Evolutionary conservation across 2,888 invertebrate genomes (phyloP).

Genomic region (Lasioglossum marginatum): DNA sequence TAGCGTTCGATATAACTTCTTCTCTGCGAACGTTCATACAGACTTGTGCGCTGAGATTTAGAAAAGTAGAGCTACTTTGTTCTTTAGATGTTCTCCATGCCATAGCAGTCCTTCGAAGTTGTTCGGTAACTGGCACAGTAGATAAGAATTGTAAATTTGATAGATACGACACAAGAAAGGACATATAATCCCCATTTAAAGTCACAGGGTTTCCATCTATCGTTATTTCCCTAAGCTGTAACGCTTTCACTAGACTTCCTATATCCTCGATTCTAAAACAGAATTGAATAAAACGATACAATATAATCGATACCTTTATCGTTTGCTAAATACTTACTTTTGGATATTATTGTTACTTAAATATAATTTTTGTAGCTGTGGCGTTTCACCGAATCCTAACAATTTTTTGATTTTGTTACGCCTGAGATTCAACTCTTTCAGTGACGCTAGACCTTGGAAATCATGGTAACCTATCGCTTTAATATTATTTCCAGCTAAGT

Average conservation of each 20-base stretch:
- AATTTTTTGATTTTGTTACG: conserved; percentile 93
- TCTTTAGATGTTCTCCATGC: conserved; percentile 93
- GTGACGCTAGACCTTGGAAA: conserved; percentile 90
- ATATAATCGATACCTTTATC: background rate
- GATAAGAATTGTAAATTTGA: conserved; percentile 91
- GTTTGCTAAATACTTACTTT: conserved; percentile 84
- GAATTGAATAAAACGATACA: background rate
- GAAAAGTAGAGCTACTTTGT: conserved; percentile 88
- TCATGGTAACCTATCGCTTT: conserved; percentile 91
- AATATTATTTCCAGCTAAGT: conserved; percentile 96
- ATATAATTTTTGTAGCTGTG: conserved; percentile 91
- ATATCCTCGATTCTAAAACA: conserved; percentile 92
- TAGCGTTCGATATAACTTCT: conserved; percentile 93
- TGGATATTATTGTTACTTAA: conserved; percentile 93
- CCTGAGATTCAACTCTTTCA: conserved; percentile 95
- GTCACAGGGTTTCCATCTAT: conserved; percentile 95
- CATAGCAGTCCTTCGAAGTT: conserved; percentile 91
- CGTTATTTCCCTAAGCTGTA: conserved; percentile 92
- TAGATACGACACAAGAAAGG: conserved; percentile 92
- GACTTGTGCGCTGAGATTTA: conserved; percentile 87
- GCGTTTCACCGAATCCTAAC: conserved; percentile 92
- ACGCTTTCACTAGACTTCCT: conserved; percentile 91
- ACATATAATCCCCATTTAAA: conserved; percentile 92
- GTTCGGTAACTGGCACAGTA: conserved; percentile 92
- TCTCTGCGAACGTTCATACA: conserved; percentile 89